These are phyloP conservation scores for Plagodis dolabraria DNA, from an alignment of 2,888 invertebrate species.

Conservation along the genomic window DNA sequence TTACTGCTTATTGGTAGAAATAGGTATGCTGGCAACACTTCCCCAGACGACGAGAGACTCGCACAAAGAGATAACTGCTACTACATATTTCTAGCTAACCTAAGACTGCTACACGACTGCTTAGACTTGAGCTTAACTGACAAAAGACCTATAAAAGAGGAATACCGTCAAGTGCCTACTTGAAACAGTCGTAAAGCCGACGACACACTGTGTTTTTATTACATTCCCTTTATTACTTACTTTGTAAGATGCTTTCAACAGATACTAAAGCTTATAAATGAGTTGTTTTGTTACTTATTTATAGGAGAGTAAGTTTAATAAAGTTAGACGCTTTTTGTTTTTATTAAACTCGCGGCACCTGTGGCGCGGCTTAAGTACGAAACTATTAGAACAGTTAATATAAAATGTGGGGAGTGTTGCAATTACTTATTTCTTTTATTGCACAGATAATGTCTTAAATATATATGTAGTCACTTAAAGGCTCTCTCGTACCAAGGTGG, in stretches of 20 bases:
- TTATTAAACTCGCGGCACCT: neutral
- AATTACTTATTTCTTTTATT: too few species aligned
- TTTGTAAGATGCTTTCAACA: slow-evolving; percentile 20
- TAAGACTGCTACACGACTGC: neutral
- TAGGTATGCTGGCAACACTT: too few species aligned
- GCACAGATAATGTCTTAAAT: too few species aligned
- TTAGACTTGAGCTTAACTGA: neutral
- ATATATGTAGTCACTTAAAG: too few species aligned
- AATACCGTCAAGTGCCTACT: slow-evolving; percentile 9
- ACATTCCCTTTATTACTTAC: slow-evolving; percentile 21
- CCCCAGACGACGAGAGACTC: too few species aligned
- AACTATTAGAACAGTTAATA: too few species aligned
- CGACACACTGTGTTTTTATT: slow-evolving; percentile 18
- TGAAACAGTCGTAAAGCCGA: slow-evolving; percentile 18
- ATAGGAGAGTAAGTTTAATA: slow-evolving; percentile 11
- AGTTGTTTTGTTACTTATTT: slow-evolving; percentile 15
- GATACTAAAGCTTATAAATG: slow-evolving; percentile 13
- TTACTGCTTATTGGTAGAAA: too few species aligned
- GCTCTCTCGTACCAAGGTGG: too few species aligned
- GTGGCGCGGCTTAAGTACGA: neutral
- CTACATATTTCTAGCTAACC: too few species aligned
- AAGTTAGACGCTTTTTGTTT: neutral
- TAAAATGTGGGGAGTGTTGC: too few species aligned
- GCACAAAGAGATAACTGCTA: too few species aligned
- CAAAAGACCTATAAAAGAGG: slow-evolving; percentile 9